A percentile compares a stretch with the other conserved stretches of the same genome.
Evolutionary conservation across 2,888 invertebrate species (phyloP).

Genomic region (Drosophila dives): DNA sequence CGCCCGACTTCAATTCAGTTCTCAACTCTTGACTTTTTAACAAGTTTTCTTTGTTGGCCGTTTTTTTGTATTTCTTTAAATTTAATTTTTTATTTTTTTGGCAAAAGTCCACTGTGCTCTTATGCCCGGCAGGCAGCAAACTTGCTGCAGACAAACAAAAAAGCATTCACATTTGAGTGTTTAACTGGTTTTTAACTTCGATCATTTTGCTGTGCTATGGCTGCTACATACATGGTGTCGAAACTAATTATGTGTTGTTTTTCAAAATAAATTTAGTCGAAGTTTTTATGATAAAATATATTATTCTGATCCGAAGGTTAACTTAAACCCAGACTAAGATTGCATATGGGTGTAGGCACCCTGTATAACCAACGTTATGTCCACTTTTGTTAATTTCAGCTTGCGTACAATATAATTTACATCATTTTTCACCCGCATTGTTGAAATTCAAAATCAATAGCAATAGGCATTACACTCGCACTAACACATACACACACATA

Average conservation of each 20-base stretch:
- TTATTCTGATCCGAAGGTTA: not conserved
- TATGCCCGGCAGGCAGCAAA: constrained; percentile 64
- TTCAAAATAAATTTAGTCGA: not conserved
- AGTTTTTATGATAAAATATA: no score
- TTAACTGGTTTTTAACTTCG: constrained; percentile 71
- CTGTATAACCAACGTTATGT: constrained; percentile 46
- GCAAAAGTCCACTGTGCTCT: constrained; percentile 66
- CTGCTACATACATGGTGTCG: constrained; percentile 45
- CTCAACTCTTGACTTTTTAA: constrained; percentile 60
- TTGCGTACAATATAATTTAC: constrained; percentile 74
- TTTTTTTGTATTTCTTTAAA: constrained; percentile 25
- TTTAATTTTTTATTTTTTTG: constrained; percentile 52
- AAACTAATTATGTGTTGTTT: not conserved
- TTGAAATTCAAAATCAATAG: constrained; percentile 71
- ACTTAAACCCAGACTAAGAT: no score
- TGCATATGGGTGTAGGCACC: constrained; percentile 28
- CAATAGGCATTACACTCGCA: constrained; percentile 29
- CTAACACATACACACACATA: not conserved
- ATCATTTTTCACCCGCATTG: constrained; percentile 79
- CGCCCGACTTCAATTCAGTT: constrained; percentile 39
- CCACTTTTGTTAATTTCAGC: constrained; percentile 60
- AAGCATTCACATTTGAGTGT: constrained; percentile 66
- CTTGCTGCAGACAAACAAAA: constrained; percentile 59
- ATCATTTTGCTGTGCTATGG: constrained; percentile 36
- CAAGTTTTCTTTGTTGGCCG: constrained; percentile 64